Percentiles rank a stretch among this genome's conserved stretches.
Evolutionary conservation across 2,888 invertebrate species (phyloP).

Genomic region (Drosophila rellima): DNA sequence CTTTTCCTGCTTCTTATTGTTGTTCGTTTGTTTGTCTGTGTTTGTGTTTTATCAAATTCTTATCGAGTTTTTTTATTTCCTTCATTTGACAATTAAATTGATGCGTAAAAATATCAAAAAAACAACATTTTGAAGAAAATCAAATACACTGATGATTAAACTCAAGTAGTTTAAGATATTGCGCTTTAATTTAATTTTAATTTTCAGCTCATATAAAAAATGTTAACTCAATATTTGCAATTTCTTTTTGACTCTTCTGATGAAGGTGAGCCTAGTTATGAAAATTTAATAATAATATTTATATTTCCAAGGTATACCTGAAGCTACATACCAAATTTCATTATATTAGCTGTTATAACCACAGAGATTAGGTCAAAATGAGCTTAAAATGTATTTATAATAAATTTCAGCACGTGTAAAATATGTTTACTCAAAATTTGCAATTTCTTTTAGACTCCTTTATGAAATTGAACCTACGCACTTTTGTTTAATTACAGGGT

Average conservation of each 20-base stretch:
- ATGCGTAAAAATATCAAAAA: slow-evolving; percentile 15
- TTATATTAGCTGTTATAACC: neutral
- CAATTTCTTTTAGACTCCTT: too few relatives aligned
- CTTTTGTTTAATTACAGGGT: slow-evolving; percentile 1
- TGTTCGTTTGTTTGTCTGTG: slow-evolving; percentile 13
- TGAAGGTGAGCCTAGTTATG: neutral
- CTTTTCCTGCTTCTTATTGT: slow-evolving; percentile 3
- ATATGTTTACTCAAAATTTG: too few relatives aligned
- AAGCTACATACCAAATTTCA: neutral
- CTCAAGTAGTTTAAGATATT: neutral
- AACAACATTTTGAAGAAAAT: slow-evolving; percentile 1
- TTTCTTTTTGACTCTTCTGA: neutral
- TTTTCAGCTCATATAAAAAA: neutral
- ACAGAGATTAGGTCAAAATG: too few relatives aligned
- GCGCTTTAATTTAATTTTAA: neutral
- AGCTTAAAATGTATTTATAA: too few relatives aligned
- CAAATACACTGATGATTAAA: neutral
- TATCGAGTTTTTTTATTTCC: slow-evolving; percentile 47
- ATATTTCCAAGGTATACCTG: neutral
- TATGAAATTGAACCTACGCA: too few relatives aligned
- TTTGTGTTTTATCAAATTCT: slow-evolving; percentile 34
- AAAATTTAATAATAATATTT: neutral
- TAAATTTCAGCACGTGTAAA: too few relatives aligned
- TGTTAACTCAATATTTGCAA: neutral
- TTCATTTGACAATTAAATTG: slow-evolving; percentile 49